Evolutionary conservation across 2,113 vertebrate species (phyloP).

Genomic region (Oryzias javanicus): DNA sequence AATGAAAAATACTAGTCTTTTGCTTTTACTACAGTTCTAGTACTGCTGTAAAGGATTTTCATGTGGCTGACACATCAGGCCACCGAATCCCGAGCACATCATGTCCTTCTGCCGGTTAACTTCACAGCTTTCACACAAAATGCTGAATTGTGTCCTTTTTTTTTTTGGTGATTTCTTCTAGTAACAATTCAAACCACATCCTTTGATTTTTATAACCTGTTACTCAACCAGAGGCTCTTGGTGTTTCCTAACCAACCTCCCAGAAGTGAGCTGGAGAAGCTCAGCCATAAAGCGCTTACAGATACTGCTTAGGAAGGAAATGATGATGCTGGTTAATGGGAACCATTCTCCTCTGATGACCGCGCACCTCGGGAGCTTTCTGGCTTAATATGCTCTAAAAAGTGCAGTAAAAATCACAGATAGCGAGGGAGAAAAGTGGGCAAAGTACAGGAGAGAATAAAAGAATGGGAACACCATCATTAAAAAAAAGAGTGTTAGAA

Average conservation of each 20-base stretch:
- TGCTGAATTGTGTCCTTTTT: constrained; percentile 21
- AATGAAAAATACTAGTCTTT: constrained; percentile 43
- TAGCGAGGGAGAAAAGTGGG: constrained; percentile 18
- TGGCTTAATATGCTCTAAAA: constrained; percentile 54
- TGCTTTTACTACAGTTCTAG: constrained; percentile 29
- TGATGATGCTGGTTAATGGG: constrained; percentile 68
- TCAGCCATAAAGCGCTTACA: constrained; percentile 56
- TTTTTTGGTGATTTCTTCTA: constrained; percentile 7
- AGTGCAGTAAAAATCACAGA: constrained; percentile 58
- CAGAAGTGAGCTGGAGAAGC: constrained; percentile 52
- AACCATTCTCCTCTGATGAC: constrained; percentile 63
- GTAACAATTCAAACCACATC: constrained; percentile 32
- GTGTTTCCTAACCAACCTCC: constrained; percentile 33
- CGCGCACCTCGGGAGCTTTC: constrained; percentile 56
- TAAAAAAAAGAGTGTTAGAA: not conserved
- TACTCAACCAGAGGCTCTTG: constrained; percentile 31
- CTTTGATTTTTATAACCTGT: constrained; percentile 45
- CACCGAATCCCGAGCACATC: constrained; percentile 11
- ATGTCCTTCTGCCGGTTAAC: constrained; percentile 38
- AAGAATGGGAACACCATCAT: not conserved
- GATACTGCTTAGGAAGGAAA: constrained; percentile 61
- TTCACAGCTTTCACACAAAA: constrained; percentile 32
- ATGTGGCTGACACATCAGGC: constrained; percentile 33
- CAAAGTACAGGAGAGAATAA: constrained; percentile 14
- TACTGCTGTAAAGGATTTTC: constrained; percentile 36